Conservation (phyloP, 1,140 invertebrate species). For the Hypothenemus hampei region DNA sequence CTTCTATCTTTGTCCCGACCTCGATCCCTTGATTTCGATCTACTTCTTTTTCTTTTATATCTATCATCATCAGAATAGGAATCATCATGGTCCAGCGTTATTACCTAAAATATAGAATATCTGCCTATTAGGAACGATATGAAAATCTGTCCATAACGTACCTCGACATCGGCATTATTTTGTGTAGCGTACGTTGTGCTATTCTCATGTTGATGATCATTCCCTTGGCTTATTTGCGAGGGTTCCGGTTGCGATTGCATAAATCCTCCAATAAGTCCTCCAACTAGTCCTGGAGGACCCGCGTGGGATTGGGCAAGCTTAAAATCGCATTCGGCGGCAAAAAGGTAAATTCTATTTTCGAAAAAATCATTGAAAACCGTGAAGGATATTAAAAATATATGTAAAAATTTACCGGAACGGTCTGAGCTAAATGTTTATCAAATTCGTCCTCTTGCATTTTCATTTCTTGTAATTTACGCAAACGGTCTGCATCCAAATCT, state of each 20-base stretch:
- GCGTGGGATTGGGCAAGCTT: constrained; percentile 55
- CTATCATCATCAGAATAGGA: constrained; percentile 53
- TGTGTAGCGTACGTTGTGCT: too few species aligned
- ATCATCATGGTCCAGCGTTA: constrained; percentile 53
- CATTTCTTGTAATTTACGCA: constrained; percentile 64
- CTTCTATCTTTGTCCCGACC: constrained; percentile 41
- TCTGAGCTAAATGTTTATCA: constrained; percentile 70
- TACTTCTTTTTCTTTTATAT: constrained; percentile 48
- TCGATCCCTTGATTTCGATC: constrained; percentile 49
- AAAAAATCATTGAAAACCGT: too few species aligned
- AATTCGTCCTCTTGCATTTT: constrained; percentile 74
- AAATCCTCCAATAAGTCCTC: too few species aligned
- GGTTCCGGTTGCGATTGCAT: too few species aligned
- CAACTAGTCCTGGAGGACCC: too few species aligned
- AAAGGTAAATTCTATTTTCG: constrained; percentile 62
- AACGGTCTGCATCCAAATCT: constrained; percentile 63
- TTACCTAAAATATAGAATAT: constrained; percentile 44
- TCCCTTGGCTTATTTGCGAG: too few species aligned
- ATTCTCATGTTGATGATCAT: too few species aligned
- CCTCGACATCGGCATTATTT: too few species aligned
- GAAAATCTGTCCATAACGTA: too few species aligned
- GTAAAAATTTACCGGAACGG: constrained; percentile 57
- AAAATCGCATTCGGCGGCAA: constrained; percentile 63
- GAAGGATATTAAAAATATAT: too few species aligned
- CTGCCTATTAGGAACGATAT: too few species aligned